Conservation (phyloP, 2,888 invertebrate species). For the Dendrolimus pini region DNA sequence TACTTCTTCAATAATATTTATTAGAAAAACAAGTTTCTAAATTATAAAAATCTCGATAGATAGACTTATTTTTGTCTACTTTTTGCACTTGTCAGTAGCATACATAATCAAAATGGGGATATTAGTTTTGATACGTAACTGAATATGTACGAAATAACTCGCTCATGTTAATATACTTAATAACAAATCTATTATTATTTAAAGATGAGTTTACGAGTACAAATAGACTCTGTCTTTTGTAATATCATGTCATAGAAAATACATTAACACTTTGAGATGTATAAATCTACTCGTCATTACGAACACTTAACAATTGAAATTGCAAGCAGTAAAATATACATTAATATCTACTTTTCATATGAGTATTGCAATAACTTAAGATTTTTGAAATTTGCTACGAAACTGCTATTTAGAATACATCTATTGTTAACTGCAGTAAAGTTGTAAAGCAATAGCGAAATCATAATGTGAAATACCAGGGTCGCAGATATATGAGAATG, state of each 20-base stretch:
- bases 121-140: too few relatives aligned
- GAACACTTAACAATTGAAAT: not conserved
- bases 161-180: too few relatives aligned
- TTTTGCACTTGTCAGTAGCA: too few relatives aligned
- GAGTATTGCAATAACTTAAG: not conserved
- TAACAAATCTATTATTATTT: too few relatives aligned
- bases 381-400: not conserved
- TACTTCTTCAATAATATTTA: too few relatives aligned
- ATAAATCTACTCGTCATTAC: not conserved
- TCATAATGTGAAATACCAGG: not conserved
- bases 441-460: not conserved
- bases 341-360: not conserved
- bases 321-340: not conserved
- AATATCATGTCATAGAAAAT: not conserved
- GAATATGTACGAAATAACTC: too few relatives aligned
- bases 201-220: too few relatives aligned
- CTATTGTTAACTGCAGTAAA: not conserved
- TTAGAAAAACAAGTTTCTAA: too few relatives aligned
- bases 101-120: too few relatives aligned
- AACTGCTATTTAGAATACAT: not conserved
- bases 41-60: too few relatives aligned
- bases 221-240: too few relatives aligned
- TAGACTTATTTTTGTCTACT: too few relatives aligned
- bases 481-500: not conserved
- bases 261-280: not conserved